Evolutionary conservation across 1,140 invertebrate genomes (phyloP), one percentile per base, ranked within the genome.

Genomic region (Zaprionus nigranus): DNA sequence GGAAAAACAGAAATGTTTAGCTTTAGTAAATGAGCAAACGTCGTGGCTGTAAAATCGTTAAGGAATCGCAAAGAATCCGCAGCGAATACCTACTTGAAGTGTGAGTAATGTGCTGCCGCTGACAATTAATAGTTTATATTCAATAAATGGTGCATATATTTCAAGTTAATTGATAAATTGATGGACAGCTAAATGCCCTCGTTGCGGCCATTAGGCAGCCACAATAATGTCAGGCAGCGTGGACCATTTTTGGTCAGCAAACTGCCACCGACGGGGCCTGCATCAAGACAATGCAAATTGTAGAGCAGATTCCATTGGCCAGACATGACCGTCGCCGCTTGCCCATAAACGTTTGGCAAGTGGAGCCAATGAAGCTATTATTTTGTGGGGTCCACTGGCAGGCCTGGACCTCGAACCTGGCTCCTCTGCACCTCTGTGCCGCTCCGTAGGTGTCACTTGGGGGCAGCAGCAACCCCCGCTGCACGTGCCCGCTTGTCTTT

Each of bases 311-410:
- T 90, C 84, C 85, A 84, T 69, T 73, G 62, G 51, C 70, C 73
- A 68, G 83, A 79, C 83, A 87, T 76, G 78, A 51, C 17, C 56
- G 61, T 40, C 54, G 64, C 46, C 54, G 64, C 56, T 66, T 75
- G 66, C 82, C 75, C 72, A 80, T 75, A 51, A 51, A 51, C 46
- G 46, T 83, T 75, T 71, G 80, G 68, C 75, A 73, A 38, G 64
- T 56, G 58, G 30, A 57, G 72, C 72, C 81, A 88, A 88, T 88
- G 85, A 88, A 88, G 85, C 85, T 88, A 88, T 88, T 88, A 88
- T 90, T 85, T 85, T 88, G 85, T 79, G 85, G 85, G 75, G 72
- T 46, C n/a, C n/a, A 9, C n/a, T 3, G 40, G n/a, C 30, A 34
- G 30, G 3, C 30, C 30, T 9, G 9, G 30, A 30, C 30, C 30